phyloP scores from a whole-genome alignment of 2,113 vertebrate genomes.

The Engystomops pustulosus region DNA sequence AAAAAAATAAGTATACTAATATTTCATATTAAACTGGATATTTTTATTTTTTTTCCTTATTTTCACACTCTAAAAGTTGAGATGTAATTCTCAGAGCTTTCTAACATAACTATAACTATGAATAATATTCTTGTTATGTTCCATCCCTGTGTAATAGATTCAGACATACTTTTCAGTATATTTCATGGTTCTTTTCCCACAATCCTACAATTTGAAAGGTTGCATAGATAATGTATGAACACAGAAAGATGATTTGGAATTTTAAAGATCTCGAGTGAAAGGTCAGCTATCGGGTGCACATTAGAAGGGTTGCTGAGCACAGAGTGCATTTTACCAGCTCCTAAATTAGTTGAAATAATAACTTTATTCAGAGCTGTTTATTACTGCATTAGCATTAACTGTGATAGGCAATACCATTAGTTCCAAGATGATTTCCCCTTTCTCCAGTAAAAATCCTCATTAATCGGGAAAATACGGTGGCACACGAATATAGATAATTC shows the following conservation, averaged over 20 bases:
- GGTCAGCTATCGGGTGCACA: slow-evolving; percentile 44
- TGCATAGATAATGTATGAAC: slow-evolving; percentile 57
- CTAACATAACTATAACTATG: not conserved
- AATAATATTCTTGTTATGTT: not conserved
- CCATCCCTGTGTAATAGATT: not conserved
- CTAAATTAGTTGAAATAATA: slow-evolving; percentile 54
- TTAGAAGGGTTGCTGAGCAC: slow-evolving; percentile 37
- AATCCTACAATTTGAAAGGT: slow-evolving; percentile 48
- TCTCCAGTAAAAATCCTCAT: slow-evolving; percentile 29
- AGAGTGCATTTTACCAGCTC: slow-evolving; percentile 22
- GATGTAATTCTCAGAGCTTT: not conserved
- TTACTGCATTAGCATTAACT: slow-evolving; percentile 45
- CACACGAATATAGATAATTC: slow-evolving; percentile 10
- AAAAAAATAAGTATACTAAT: not conserved
- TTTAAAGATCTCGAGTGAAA: slow-evolving; percentile 53
- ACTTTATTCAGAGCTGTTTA: slow-evolving; percentile 54
- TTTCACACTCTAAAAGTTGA: slow-evolving; percentile 4
- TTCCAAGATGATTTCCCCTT: slow-evolving; percentile 34
- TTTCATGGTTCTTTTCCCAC: slow-evolving; percentile 45
- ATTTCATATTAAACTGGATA: not conserved
- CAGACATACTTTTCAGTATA: slow-evolving; percentile 20
- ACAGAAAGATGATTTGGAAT: slow-evolving; percentile 51
- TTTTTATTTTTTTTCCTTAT: not conserved
- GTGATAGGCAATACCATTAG: slow-evolving; percentile 32
- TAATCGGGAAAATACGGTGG: slow-evolving; percentile 45